phyloP scores from a whole-genome alignment of 2,113 vertebrate genomes.

The Oriolus oriolus region DNA sequence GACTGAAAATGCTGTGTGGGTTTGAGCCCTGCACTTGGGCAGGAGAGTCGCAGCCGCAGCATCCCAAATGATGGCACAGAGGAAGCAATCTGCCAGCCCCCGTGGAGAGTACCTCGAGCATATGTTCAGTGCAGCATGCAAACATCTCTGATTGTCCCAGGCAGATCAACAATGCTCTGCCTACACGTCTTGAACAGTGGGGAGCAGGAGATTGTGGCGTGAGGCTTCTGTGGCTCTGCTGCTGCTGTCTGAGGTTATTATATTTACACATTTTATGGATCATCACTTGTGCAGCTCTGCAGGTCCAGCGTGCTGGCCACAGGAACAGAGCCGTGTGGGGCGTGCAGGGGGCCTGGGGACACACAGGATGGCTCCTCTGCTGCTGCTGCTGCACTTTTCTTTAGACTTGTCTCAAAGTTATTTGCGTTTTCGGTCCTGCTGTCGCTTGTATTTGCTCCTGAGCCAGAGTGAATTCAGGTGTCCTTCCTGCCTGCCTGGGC shows the following conservation, averaged over 20 bases:
- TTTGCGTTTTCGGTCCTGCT: not conserved
- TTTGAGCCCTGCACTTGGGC: not conserved
- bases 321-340: not conserved
- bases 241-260: constrained; percentile 37
- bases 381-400: not conserved
- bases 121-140: constrained; percentile 35
- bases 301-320: not conserved
- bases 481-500: not conserved
- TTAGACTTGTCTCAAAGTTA: not conserved
- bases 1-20: not conserved
- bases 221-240: not conserved
- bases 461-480: not conserved
- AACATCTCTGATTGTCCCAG: not conserved
- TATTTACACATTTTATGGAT: not conserved
- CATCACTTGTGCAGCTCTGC: not conserved
- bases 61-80: not conserved
- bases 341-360: not conserved
- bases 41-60: not conserved
- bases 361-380: not conserved
- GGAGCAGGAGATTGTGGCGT: not conserved
- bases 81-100: constrained; percentile 38
- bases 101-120: not conserved
- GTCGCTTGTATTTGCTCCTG: not conserved
- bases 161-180: not conserved
- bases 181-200: not conserved